Evolutionary conservation across 2,888 invertebrate species (phyloP), one percentile per base, ranked within the genome.

Genomic region (Amiota communis): DNA sequence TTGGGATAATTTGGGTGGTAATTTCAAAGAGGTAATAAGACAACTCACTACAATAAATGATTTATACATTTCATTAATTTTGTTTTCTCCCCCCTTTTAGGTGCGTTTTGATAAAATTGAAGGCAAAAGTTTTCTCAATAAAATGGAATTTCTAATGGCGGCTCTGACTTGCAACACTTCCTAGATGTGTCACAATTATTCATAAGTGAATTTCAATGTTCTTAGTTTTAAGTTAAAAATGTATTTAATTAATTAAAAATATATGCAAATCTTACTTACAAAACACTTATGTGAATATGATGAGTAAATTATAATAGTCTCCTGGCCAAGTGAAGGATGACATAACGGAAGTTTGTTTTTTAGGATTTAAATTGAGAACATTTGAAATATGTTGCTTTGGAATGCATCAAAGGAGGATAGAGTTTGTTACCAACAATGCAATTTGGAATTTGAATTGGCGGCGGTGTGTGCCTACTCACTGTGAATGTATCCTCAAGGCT

Each of bases 71-170:
- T 56, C 57, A 53, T 20, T 20, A 1, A 23, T 23, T 69, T 53
- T 8, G 9, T 53, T 53, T n/a, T 9, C 47, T 15, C n/a, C 10
- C 46, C 23, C 3, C 23, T 77, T 77, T 10, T 71, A 90, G 90
- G 89, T 93, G 51, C 93, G 96, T 81, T 93, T 98, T 89, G 97
- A 98, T 78, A 97, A 96, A 90, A 95, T 98, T 93, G 98, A 98
- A 88, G 98, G 98, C 70, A 95, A 96, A 87, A 98, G 98, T 90
- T 98, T 98, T 88, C 91, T 98, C 8, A 97, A 97, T 87, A 98
- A 98, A 91, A 96, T 98, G 94, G 98, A 98, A 91, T 92, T 97
- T 81, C 92, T 98, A 8, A 97, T 98, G 97, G 98, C 98, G 12
- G 88, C 89, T 20, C 81, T 90, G 9, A 89, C 89, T 48, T 89